Conservation (phyloP, 2,113 vertebrate species). For the Brachypodius melanocephalos region DNA sequence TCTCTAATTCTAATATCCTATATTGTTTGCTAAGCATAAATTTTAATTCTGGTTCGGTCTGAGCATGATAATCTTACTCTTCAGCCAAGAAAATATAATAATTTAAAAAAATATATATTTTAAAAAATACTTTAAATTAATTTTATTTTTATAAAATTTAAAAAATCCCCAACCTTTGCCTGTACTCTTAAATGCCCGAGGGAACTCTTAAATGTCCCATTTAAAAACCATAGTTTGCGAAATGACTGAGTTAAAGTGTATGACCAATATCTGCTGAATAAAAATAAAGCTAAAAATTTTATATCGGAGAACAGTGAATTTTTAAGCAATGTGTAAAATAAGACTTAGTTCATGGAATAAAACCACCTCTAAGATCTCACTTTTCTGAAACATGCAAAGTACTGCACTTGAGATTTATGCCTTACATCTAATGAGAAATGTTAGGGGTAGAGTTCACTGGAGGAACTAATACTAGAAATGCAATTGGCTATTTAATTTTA, state of each 20-base stretch:
- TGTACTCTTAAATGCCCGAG: slow-evolving; percentile 51
- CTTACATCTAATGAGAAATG: background rate
- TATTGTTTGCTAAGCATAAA: background rate
- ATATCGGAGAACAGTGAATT: background rate
- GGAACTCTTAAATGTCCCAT: background rate
- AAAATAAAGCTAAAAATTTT: background rate
- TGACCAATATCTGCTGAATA: background rate
- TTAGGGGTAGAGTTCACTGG: background rate
- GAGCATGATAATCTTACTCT: slow-evolving; percentile 6
- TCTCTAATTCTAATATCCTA: background rate
- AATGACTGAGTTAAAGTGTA: background rate
- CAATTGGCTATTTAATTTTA: background rate
- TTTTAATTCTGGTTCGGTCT: background rate
- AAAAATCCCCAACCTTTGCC: background rate
- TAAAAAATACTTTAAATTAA: background rate
- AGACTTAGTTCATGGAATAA: background rate
- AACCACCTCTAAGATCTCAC: background rate
- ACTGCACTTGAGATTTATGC: background rate
- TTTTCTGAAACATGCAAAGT: slow-evolving; percentile 26
- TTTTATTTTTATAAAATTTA: no score
- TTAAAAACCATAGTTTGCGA: slow-evolving; percentile 11
- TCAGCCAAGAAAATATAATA: background rate
- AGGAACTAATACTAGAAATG: background rate
- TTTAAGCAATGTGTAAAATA: slow-evolving; percentile 5
- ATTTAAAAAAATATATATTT: background rate